Evolutionary conservation across 2,113 vertebrate genomes (phyloP).

Genomic region (Ochotona princeps): DNA sequence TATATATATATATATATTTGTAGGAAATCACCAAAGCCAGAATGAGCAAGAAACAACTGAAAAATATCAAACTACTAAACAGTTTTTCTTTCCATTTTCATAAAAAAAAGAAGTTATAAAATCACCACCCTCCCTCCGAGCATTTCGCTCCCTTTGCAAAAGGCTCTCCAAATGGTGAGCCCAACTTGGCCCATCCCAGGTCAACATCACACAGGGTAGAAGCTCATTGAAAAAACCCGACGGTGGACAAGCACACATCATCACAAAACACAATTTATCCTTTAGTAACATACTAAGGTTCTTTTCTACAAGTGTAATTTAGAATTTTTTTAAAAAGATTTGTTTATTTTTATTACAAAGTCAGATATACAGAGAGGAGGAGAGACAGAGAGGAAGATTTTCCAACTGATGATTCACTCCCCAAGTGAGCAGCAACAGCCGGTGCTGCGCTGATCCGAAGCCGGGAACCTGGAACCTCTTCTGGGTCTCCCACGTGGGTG

Average conservation of each 20-base stretch:
- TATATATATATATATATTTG: conserved; percentile 69
- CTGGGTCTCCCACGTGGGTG: too few relatives aligned
- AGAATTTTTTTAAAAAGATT: too few relatives aligned
- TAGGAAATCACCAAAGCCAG: conserved; percentile 76
- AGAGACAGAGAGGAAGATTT: too few relatives aligned
- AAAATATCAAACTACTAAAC: conserved; percentile 66
- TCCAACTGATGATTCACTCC: too few relatives aligned
- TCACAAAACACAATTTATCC: too few relatives aligned
- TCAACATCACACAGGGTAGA: too few relatives aligned
- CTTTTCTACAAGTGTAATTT: conserved; percentile 78
- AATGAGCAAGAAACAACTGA: conserved; percentile 75
- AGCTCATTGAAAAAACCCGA: too few relatives aligned
- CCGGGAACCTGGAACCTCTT: too few relatives aligned
- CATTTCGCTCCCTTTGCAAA: conserved; percentile 65
- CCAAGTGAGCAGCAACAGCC: too few relatives aligned
- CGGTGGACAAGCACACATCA: conserved; percentile 72
- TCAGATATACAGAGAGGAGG: too few relatives aligned
- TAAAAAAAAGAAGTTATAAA: conserved; percentile 49
- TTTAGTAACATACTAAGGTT: conserved; percentile 77
- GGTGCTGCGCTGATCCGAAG: too few relatives aligned
- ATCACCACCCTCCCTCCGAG: conserved; percentile 27
- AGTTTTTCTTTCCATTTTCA: conserved; percentile 60
- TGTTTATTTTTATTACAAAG: too few relatives aligned
- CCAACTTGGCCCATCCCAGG: conserved; percentile 55
- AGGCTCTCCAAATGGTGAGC: conserved; percentile 59